phyloP scores from a whole-genome alignment of 2,113 vertebrate genomes.

The Anthoscopus minutus region DNA sequence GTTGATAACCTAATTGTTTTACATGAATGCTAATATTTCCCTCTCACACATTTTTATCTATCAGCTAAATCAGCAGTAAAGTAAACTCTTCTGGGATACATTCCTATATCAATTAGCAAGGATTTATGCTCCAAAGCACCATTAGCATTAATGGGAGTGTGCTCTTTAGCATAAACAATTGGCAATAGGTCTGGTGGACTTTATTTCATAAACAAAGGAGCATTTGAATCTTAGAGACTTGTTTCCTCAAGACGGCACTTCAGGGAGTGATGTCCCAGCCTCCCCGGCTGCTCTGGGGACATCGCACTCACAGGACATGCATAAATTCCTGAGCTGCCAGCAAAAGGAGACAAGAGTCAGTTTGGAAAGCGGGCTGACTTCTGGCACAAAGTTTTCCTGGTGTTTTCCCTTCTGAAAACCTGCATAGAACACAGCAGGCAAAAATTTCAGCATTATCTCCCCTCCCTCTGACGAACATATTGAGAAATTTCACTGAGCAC shows the following conservation, averaged over 20 bases:
- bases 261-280: background rate
- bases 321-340: background rate
- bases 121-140: conserved; percentile 60
- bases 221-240: background rate
- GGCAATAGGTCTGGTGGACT: conserved; percentile 34
- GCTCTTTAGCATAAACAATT: conserved; percentile 55
- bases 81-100: conserved; percentile 49
- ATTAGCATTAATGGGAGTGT: conserved; percentile 51
- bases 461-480: fast-evolving
- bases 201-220: conserved; percentile 39
- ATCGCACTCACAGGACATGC: background rate
- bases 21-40: conserved; percentile 59
- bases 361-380: background rate
- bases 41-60: conserved; percentile 50
- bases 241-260: background rate
- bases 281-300: background rate
- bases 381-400: background rate
- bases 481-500: fast-evolving
- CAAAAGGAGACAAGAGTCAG: background rate
- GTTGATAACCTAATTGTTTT: conserved; percentile 62
- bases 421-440: background rate
- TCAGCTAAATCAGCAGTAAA: conserved; percentile 63
- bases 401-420: background rate
- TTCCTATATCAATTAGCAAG: conserved; percentile 60
- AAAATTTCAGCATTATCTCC: background rate